Evolutionary conservation across 2,888 invertebrate genomes (phyloP).

Genomic region (Euproctis similis): DNA sequence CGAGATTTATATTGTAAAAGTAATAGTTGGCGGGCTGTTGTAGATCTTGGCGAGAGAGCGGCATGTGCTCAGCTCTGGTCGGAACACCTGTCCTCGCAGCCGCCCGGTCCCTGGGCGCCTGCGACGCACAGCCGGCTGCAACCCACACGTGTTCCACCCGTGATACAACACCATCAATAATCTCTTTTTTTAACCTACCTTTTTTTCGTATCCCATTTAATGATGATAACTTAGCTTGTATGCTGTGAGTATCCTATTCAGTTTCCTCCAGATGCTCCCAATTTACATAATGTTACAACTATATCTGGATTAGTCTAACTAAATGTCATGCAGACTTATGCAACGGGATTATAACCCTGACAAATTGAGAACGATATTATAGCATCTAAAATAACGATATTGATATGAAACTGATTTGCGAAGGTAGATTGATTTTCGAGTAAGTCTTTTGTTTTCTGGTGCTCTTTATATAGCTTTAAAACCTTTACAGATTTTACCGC

Average conservation of each 20-base stretch:
- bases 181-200: constrained; percentile 27
- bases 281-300: too few species aligned
- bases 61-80: constrained; percentile 29
- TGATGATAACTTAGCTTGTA: constrained; percentile 23
- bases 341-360: too few species aligned
- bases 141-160: constrained; percentile 39
- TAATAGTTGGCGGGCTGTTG: constrained; percentile 15
- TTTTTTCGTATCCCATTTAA: constrained; percentile 31
- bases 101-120: constrained; percentile 19
- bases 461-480: too few species aligned
- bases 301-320: too few species aligned
- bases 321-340: too few species aligned
- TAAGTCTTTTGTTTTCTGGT: too few species aligned
- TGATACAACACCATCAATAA: constrained; percentile 38
- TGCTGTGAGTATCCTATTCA: constrained; percentile 17
- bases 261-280: constrained; percentile 22
- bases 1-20: constrained; percentile 11
- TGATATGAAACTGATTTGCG: too few species aligned
- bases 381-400: too few species aligned
- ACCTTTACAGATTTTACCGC: too few species aligned
- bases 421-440: too few species aligned
- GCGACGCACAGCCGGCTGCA: constrained; percentile 36
- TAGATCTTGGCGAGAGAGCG: constrained; percentile 35
- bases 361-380: too few species aligned
- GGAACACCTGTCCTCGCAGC: constrained; percentile 21